phyloP scores from a whole-genome alignment of 2,888 invertebrate species.

The Synergus japonicus region DNA sequence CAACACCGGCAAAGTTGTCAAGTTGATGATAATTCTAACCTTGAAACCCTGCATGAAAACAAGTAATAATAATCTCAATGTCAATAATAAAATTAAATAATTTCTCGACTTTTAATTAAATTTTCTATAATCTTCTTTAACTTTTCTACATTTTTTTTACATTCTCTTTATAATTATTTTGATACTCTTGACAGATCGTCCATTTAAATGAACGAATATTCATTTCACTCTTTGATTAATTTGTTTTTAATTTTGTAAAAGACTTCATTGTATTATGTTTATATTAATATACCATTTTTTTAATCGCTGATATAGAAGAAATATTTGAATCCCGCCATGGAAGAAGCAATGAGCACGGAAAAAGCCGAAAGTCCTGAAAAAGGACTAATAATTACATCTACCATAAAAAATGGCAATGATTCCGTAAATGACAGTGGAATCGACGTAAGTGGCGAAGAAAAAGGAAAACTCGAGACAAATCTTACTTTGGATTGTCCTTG shows the following conservation, averaged over 20 bases:
- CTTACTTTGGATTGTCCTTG: conserved; percentile 43
- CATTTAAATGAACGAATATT: neutral
- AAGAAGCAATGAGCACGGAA: neutral
- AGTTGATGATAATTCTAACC: too few species aligned
- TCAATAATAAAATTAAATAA: too few species aligned
- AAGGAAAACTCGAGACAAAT: conserved; percentile 18
- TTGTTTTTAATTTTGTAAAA: neutral
- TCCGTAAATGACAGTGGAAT: conserved; percentile 27
- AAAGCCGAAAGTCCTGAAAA: neutral
- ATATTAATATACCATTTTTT: too few species aligned
- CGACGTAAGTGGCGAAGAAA: conserved; percentile 9
- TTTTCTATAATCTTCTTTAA: neutral
- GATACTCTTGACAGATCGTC: neutral
- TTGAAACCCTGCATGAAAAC: too few species aligned
- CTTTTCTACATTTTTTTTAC: neutral
- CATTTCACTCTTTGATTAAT: neutral
- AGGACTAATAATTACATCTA: neutral
- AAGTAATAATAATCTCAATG: neutral
- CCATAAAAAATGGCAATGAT: neutral
- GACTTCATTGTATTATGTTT: neutral
- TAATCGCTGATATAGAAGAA: neutral
- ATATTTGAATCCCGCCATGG: neutral
- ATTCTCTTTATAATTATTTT: neutral
- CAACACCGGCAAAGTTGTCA: too few species aligned
- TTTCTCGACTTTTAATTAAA: neutral